These are phyloP conservation scores for Thera britannica DNA, from an alignment of 2,888 invertebrate genomes.

Conservation along the genomic window DNA sequence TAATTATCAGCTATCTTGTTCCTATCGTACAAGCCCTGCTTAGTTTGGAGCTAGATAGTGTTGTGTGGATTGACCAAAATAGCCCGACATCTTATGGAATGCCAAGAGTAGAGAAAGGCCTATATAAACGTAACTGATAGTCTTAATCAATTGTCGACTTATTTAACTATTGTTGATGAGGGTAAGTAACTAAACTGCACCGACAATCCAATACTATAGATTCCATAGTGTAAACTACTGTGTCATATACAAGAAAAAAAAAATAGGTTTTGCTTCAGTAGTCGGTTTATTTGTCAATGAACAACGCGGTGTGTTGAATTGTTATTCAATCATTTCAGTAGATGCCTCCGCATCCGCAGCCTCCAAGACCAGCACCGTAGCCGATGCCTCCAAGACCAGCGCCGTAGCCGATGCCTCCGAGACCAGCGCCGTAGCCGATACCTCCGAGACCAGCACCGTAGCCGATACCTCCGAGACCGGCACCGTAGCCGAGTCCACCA, in stretches of 20 bases:
- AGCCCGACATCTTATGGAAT: too few relatives aligned
- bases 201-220: too few relatives aligned
- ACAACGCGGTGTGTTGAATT: background rate
- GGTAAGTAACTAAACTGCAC: background rate
- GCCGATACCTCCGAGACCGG: conserved; percentile 24
- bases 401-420: conserved; percentile 33
- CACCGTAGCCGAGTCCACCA: conserved; percentile 8
- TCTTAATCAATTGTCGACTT: too few relatives aligned
- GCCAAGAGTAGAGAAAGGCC: too few relatives aligned
- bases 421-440: conserved; percentile 32
- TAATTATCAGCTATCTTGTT: too few relatives aligned
- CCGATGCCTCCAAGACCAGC: conserved; percentile 29
- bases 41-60: too few relatives aligned
- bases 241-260: background rate
- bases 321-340: background rate
- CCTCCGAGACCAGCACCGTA: conserved; percentile 27
- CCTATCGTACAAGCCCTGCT: too few relatives aligned
- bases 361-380: conserved; percentile 31
- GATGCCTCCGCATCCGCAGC: conserved; percentile 41
- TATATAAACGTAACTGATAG: too few relatives aligned
- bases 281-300: background rate
- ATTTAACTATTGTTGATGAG: too few relatives aligned
- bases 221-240: too few relatives aligned
- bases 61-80: too few relatives aligned
- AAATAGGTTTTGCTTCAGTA: background rate